phyloP scores from a whole-genome alignment of 2,113 vertebrate species.

The Taurulus bubalis region DNA sequence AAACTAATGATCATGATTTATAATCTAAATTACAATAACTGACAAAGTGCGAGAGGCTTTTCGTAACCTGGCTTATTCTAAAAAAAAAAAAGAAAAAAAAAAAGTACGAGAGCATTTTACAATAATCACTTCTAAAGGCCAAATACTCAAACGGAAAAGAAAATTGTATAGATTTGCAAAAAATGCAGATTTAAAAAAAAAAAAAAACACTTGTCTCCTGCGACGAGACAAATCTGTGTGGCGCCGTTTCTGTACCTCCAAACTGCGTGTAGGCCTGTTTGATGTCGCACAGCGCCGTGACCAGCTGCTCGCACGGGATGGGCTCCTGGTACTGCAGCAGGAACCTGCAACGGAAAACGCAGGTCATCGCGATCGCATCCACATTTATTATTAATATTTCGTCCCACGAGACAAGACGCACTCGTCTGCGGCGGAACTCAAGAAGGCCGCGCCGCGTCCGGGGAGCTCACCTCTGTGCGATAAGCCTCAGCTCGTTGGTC shows the following conservation, averaged over 20 bases:
- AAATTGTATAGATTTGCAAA: neutral
- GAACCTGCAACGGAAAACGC: constrained; percentile 22
- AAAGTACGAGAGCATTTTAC: neutral
- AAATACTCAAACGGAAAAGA: neutral
- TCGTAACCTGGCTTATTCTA: neutral
- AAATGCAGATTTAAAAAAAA: neutral
- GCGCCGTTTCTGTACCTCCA: constrained; percentile 30
- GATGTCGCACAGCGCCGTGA: constrained; percentile 49
- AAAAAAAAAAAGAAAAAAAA: too few relatives aligned
- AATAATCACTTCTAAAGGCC: neutral
- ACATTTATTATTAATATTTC: neutral
- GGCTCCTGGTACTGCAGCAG: constrained; percentile 56
- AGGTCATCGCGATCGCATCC: neutral
- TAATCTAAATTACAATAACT: neutral
- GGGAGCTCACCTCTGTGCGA: constrained; percentile 42
- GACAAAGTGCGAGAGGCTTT: neutral
- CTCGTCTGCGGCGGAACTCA: neutral
- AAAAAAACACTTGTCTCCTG: neutral
- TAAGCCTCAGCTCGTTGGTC: constrained; percentile 48
- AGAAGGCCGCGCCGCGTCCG: accelerated
- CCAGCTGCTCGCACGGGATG: constrained; percentile 51
- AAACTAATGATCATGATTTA: neutral
- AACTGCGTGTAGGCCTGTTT: constrained; percentile 57
- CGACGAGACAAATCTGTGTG: neutral
- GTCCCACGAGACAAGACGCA: neutral